Percentiles rank a stretch among this genome's conserved stretches.
Conservation (phyloP, 64 coral and sea anemone genomes). For the Montipora efflorescens region DNA sequence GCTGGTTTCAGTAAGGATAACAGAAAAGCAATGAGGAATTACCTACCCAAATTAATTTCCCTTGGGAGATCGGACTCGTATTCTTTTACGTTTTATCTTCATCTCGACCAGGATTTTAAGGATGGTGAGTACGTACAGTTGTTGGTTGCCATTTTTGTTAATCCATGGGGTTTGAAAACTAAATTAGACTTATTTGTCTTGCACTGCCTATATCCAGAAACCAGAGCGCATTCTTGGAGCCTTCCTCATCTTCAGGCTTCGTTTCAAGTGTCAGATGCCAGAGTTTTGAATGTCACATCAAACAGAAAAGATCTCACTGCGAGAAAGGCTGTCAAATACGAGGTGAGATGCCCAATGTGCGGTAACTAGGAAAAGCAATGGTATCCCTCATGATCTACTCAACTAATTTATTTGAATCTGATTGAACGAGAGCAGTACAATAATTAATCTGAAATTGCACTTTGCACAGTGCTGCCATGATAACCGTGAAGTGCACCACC, state of each 20-base stretch:
- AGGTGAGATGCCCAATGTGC: slow-evolving; percentile 20
- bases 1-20: not conserved
- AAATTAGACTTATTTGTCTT: too few relatives aligned
- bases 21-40: not conserved
- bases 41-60: slow-evolving; percentile 69
- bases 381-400: too few relatives aligned
- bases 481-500: too few relatives aligned
- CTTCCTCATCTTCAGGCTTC: slow-evolving; percentile 74
- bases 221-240: slow-evolving; percentile 68
- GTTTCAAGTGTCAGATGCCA: slow-evolving; percentile 75
- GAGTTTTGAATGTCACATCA: slow-evolving; percentile 46
- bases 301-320: slow-evolving; percentile 39
- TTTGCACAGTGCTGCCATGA: too few relatives aligned
- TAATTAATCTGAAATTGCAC: too few relatives aligned
- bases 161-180: too few relatives aligned
- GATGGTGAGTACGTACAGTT: slow-evolving; percentile 33
- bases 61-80: slow-evolving; percentile 72
- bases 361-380: not conserved
- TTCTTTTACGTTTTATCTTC: slow-evolving; percentile 75
- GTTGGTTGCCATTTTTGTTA: not conserved
- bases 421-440: too few relatives aligned
- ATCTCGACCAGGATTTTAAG: slow-evolving; percentile 48
- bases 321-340: slow-evolving; percentile 70
- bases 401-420: too few relatives aligned
- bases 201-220: slow-evolving; percentile 33